Conservation (phyloP, 2,888 invertebrate species). For the Neoitamus cyanurus region DNA sequence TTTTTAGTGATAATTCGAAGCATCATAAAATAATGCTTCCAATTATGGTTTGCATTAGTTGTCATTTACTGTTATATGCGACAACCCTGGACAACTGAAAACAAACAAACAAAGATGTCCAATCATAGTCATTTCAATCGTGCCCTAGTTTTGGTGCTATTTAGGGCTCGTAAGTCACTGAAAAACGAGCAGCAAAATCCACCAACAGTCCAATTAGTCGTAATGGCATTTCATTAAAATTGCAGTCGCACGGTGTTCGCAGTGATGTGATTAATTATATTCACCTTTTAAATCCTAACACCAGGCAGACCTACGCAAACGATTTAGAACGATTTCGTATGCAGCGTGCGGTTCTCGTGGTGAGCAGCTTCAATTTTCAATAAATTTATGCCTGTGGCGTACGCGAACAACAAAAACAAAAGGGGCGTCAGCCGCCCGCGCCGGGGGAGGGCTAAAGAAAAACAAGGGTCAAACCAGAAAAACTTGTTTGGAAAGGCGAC, state of each 20-base stretch:
- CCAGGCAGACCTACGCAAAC: not conserved
- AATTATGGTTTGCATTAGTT: not conserved
- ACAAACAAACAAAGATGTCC: not conserved
- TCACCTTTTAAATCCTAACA: conserved; percentile 2
- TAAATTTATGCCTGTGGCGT: not conserved
- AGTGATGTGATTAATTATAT: conserved; percentile 17
- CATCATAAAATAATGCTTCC: not conserved
- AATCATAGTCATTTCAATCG: not conserved
- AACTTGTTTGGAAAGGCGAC: conserved; percentile 23
- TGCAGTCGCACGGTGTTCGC: not conserved
- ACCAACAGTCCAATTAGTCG: conserved; percentile 1
- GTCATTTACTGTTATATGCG: not conserved
- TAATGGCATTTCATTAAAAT: conserved; percentile 19
- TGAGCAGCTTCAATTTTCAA: not conserved
- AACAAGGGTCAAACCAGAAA: conserved; percentile 14
- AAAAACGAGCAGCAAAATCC: not conserved
- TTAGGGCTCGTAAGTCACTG: not conserved
- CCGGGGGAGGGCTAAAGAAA: not conserved
- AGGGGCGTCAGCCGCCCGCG: not conserved
- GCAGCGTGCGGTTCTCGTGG: not conserved
- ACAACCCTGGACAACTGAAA: not conserved
- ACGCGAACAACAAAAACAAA: conserved; percentile 5
- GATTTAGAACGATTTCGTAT: not conserved
- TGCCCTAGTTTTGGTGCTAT: not conserved
- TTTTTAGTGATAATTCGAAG: too few species aligned